Conservation (phyloP, 2,888 invertebrate genomes). For the Deilephila elpenor region DNA sequence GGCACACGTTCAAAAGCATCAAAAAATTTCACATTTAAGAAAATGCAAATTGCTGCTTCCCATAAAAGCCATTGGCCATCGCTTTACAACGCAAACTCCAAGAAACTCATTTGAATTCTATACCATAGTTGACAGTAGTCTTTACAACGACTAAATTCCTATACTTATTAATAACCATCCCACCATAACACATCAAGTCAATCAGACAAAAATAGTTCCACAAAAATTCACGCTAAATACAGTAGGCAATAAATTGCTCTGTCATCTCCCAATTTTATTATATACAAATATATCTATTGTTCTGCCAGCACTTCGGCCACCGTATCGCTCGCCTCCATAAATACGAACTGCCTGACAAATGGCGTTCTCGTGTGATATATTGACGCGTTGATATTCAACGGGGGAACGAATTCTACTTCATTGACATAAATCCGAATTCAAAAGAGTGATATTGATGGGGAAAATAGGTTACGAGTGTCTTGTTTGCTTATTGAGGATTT, state of each 20-base stretch:
- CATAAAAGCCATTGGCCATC: no score
- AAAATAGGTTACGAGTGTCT: slow-evolving; percentile 21
- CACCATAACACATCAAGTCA: not conserved
- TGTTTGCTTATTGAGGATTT: not conserved
- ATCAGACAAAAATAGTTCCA: slow-evolving; percentile 13
- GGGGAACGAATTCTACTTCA: slow-evolving; percentile 58
- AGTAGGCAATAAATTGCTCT: slow-evolving; percentile 37
- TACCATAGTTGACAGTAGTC: no score
- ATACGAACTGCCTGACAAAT: slow-evolving; percentile 64
- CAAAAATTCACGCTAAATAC: slow-evolving; percentile 36
- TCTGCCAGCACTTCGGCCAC: slow-evolving; percentile 42
- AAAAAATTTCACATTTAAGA: no score
- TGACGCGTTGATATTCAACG: slow-evolving; percentile 65
- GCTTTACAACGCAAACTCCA: no score
- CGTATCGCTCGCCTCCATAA: slow-evolving; percentile 57
- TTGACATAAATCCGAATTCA: slow-evolving; percentile 51
- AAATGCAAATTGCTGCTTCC: no score
- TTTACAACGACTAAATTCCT: not conserved
- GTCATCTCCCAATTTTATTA: slow-evolving; percentile 34
- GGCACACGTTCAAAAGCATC: no score
- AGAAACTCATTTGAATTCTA: no score
- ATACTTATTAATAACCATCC: not conserved
- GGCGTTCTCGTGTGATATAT: slow-evolving; percentile 65
- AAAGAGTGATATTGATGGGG: slow-evolving; percentile 47
- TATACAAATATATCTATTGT: slow-evolving; percentile 30